phyloP scores from a whole-genome alignment of 2,797 vertebrate species.

The Holocentrus rufus region DNA sequence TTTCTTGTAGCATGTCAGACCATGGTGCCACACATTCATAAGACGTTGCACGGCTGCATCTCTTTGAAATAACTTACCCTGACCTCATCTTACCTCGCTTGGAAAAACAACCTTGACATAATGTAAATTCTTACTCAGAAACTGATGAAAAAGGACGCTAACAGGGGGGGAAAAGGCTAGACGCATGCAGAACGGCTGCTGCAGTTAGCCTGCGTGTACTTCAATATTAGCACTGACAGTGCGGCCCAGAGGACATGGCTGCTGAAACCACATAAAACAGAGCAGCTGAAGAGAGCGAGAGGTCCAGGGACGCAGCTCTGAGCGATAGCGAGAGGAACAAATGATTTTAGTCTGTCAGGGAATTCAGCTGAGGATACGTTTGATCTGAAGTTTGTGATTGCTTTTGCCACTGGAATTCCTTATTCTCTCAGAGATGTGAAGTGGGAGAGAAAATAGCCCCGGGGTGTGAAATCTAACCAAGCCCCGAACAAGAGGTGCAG shows the following conservation, averaged over 20 bases:
- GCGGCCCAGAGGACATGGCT: slow-evolving; percentile 74
- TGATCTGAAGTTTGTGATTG: slow-evolving; percentile 80
- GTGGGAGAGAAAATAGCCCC: slow-evolving; percentile 75
- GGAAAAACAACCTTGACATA: slow-evolving; percentile 39
- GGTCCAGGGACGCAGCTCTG: slow-evolving; percentile 64
- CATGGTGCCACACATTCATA: slow-evolving; percentile 15
- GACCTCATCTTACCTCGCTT: slow-evolving; percentile 55
- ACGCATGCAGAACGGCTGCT: slow-evolving; percentile 63
- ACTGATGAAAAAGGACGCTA: slow-evolving; percentile 71
- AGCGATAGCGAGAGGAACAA: slow-evolving; percentile 75
- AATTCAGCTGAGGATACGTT: slow-evolving; percentile 82
- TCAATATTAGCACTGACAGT: slow-evolving; percentile 81
- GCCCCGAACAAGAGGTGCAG: slow-evolving; percentile 65
- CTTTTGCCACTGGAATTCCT: slow-evolving; percentile 78
- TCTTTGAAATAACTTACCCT: slow-evolving; percentile 65
- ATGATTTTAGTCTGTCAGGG: slow-evolving; percentile 82
- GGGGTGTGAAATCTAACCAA: slow-evolving; percentile 65
- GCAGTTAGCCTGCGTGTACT: slow-evolving; percentile 70
- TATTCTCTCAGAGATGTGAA: slow-evolving; percentile 79
- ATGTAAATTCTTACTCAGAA: slow-evolving; percentile 46
- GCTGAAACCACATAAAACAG: slow-evolving; percentile 82
- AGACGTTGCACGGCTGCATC: slow-evolving; percentile 34
- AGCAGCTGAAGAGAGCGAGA: slow-evolving; percentile 56
- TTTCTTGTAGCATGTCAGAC: slow-evolving; percentile 43
- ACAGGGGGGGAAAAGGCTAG: slow-evolving; percentile 58